Conservation (phyloP, 2,888 invertebrate species). For the Sphaerophoria taeniata region DNA sequence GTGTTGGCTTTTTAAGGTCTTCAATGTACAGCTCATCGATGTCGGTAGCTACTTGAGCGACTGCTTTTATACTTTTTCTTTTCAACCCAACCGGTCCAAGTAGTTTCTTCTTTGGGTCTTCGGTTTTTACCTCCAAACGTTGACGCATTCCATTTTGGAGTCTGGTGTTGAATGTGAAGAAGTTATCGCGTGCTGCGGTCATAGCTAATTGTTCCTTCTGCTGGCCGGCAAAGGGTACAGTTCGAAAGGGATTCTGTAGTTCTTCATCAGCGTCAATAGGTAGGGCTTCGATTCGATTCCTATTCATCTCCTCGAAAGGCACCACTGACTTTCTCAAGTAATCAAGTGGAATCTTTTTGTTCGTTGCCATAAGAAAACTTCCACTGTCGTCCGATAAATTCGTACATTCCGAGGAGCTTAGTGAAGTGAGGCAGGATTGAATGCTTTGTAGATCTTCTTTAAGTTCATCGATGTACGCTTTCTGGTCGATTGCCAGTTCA, state of each 20-base stretch:
- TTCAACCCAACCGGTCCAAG: conserved; percentile 75
- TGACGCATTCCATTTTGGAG: conserved; percentile 79
- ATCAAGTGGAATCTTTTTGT: conserved; percentile 81
- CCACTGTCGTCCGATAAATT: conserved; percentile 82
- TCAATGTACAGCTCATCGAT: conserved; percentile 81
- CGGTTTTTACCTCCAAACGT: conserved; percentile 79
- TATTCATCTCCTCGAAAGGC: conserved; percentile 81
- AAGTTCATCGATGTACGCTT: conserved; percentile 77
- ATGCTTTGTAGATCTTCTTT: conserved; percentile 81
- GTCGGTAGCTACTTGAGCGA: conserved; percentile 79
- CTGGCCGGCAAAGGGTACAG: conserved; percentile 81
- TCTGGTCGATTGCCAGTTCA: conserved; percentile 77
- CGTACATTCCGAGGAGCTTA: conserved; percentile 81
- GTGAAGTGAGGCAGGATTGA: conserved; percentile 80
- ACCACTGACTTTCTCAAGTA: conserved; percentile 81
- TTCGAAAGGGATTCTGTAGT: conserved; percentile 79
- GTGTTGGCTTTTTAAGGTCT: conserved; percentile 79
- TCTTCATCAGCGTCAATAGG: conserved; percentile 79
- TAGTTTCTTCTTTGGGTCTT: conserved; percentile 77
- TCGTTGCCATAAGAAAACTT: conserved; percentile 80
- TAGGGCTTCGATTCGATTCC: conserved; percentile 78
- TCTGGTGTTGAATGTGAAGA: conserved; percentile 80
- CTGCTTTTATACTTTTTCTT: conserved; percentile 75
- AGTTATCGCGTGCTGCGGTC: conserved; percentile 78
- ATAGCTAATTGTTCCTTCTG: conserved; percentile 78